These are phyloP conservation scores for Austrolebias charrua DNA, from an alignment of 2,797 vertebrate genomes.

Conservation along the genomic window DNA sequence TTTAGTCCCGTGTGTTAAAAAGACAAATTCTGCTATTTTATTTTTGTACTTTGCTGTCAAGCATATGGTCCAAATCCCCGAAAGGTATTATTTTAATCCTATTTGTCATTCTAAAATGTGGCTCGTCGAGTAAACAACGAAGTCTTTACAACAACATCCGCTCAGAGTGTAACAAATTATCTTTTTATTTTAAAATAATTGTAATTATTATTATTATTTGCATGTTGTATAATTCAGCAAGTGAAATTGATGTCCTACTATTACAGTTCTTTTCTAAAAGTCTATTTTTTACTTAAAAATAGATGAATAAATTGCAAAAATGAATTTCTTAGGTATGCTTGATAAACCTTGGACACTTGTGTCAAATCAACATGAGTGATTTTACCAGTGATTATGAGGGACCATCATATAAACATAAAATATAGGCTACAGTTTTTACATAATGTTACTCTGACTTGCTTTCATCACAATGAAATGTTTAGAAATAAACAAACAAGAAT, in stretches of 20 bases:
- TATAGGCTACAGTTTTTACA: slow-evolving; percentile 5
- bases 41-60: neutral
- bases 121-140: neutral
- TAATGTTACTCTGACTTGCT: neutral
- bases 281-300: neutral
- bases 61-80: neutral
- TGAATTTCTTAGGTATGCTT: no score
- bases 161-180: neutral
- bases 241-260: no score
- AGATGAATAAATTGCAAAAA: no score
- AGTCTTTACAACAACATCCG: neutral
- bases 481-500: neutral
- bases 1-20: slow-evolving; percentile 11
- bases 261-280: neutral
- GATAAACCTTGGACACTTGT: no score
- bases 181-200: neutral
- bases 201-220: no score
- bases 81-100: slow-evolving; percentile 32
- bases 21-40: neutral
- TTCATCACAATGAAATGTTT: slow-evolving; percentile 23
- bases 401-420: no score
- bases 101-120: slow-evolving; percentile 3
- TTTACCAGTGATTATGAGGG: no score
- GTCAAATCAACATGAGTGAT: no score
- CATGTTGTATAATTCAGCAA: no score